Evolutionary conservation across 2,888 invertebrate species (phyloP), one percentile per base, ranked within the genome.

Genomic region (Ephialtes manifestator): DNA sequence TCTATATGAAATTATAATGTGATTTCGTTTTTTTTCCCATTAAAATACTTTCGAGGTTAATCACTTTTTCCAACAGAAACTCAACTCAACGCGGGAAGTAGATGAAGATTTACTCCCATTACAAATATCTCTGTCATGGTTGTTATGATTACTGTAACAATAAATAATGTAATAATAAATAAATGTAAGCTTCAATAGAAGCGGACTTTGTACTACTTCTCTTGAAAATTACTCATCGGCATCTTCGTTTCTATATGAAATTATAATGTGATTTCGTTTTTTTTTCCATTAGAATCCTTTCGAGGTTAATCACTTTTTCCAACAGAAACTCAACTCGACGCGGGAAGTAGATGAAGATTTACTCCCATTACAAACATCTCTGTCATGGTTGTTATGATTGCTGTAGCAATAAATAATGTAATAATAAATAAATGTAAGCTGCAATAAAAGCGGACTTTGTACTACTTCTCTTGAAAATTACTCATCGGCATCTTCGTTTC

Each of bases 181-280:
- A n/a, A n/a, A n/a, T n/a, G n/a, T n/a, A n/a, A n/a, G n/a, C n/a
- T n/a, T 28, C 31, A 35, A 31, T 63, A 31, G 35, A 67, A 67
- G 20, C 28, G n/a, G 28, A 60, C 48, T 35, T 48, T 63, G 8
- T n/a, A 15, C 15, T 11, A 24, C 11, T 10, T 0, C 51, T 39
- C 20, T 24, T 35, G 20, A 39, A 39, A 51, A 51, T 65, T 24
- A 51, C 48, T 65, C 39, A 65, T 76, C 28, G 31, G n/a, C 20
- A 8, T 8, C 35, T 39, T 58, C 58, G 15, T 28, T 8, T 20
- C 24, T 18, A 8, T 18, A 10, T 11, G 51, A 76, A 48, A 28
- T 20, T 8, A 48, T 63, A 31, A 31, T 20, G 15, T 39, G 13
- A 28, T 20, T 46, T 13, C 24, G 13, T 67, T 48, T 28, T 67